Percentiles rank a stretch among this genome's conserved stretches.
phyloP scores from a whole-genome alignment of 2,888 invertebrate genomes.

The Volucella inflata region DNA sequence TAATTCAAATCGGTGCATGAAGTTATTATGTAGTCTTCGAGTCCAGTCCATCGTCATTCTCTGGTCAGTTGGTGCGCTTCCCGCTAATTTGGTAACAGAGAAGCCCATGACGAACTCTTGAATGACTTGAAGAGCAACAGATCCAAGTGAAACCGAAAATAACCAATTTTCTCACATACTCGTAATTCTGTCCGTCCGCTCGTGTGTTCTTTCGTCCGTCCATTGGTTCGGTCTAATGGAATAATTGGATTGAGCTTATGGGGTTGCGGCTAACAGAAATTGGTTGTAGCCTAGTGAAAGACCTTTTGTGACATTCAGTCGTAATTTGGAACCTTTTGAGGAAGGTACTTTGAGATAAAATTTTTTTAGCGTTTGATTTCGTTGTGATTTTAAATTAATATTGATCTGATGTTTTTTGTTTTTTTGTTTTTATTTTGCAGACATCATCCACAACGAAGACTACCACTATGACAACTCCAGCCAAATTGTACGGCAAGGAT shows the following conservation, averaged over 20 bases:
- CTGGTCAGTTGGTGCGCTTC: slow-evolving; percentile 41
- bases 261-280: slow-evolving; percentile 37
- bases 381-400: background rate
- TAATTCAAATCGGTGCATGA: slow-evolving; percentile 62
- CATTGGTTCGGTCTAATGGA: slow-evolving; percentile 42
- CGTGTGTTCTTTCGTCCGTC: too few species aligned
- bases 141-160: slow-evolving; percentile 25
- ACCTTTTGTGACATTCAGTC: slow-evolving; percentile 69
- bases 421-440: slow-evolving; percentile 84
- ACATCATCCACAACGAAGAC: slow-evolving; percentile 95
- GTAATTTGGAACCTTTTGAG: slow-evolving; percentile 60
- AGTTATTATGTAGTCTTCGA: slow-evolving; percentile 40
- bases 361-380: background rate
- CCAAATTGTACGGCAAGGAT: slow-evolving; percentile 95
- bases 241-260: slow-evolving; percentile 73
- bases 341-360: slow-evolving; percentile 31
- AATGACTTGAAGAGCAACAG: slow-evolving; percentile 1
- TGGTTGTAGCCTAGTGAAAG: slow-evolving; percentile 29
- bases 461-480: slow-evolving; percentile 95
- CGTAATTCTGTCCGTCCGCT: slow-evolving; percentile 48
- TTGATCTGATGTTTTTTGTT: background rate
- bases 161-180: slow-evolving; percentile 54
- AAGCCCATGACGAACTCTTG: slow-evolving; percentile 48
- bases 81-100: slow-evolving; percentile 63
- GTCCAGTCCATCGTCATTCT: slow-evolving; percentile 11